phyloP scores from a whole-genome alignment of 2,888 invertebrate genomes.

The Limnephilus rhombicus region DNA sequence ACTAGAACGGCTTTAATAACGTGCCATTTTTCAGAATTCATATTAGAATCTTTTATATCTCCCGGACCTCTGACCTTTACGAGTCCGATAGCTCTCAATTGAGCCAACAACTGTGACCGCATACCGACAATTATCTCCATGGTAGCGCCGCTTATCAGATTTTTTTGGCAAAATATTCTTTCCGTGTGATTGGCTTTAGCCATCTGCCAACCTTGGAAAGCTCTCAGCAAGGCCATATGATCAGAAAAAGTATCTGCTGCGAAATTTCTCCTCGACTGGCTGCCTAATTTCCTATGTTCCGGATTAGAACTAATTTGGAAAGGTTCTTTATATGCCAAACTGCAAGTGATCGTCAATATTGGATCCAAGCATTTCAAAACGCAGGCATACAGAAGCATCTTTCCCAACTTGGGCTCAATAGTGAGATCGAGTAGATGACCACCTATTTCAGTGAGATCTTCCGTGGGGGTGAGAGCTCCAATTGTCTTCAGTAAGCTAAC shows the following conservation, averaged over 20 bases:
- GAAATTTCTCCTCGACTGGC: constrained; percentile 82
- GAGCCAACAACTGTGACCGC: constrained; percentile 89
- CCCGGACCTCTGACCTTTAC: constrained; percentile 80
- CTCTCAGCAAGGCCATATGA: constrained; percentile 90
- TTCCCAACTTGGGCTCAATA: constrained; percentile 93
- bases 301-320: constrained; percentile 87
- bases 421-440: constrained; percentile 94
- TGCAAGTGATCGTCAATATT: constrained; percentile 92
- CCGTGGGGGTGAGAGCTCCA: constrained; percentile 90
- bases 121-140: constrained; percentile 95
- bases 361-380: constrained; percentile 96
- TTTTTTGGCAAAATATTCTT: constrained; percentile 84
- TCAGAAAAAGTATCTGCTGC: constrained; percentile 90
- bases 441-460: constrained; percentile 92
- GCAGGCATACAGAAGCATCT: constrained; percentile 93
- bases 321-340: constrained; percentile 87
- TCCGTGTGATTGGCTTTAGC: constrained; percentile 81
- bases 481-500: constrained; percentile 84
- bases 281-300: constrained; percentile 80
- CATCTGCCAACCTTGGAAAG: constrained; percentile 86
- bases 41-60: constrained; percentile 88
- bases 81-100: constrained; percentile 86
- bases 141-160: constrained; percentile 87
- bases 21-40: constrained; percentile 91
- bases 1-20: constrained; percentile 93